Evolutionary conservation across 2,113 vertebrate genomes (phyloP), one percentile per base, ranked within the genome.

Genomic region (Peromyscus leucopus): DNA sequence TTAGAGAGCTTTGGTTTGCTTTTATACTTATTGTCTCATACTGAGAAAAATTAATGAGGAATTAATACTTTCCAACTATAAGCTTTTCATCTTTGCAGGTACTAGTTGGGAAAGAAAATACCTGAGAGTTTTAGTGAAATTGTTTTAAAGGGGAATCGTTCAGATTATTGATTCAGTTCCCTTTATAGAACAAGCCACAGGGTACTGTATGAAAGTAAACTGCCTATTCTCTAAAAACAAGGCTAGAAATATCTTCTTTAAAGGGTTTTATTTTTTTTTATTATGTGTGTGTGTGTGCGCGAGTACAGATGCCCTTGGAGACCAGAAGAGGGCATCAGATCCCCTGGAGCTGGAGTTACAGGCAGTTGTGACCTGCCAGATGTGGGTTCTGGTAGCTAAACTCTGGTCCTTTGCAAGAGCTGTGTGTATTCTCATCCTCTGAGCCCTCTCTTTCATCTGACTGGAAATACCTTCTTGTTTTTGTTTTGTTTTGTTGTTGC

Each of bases 1-100:
- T 97, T 92, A 95, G 92, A 84, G 51, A 96, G 17, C 84, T 48
- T 94, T 79, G n/a, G 1, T 15, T 98, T 94, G 65, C 19, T 97
- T 87, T 55, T 97, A 87, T 57, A 86, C 22, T 94, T 96, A 96
- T 7, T 55, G 83, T 67, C 33, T 95, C 13, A 1, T 96, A 65
- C 74, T 85, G 55, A 36, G 39, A 72, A 92, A 80, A 61, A 78
- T 82, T 31, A 48, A n/a, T 79, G 28, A 69, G 82, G 76, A 72
- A 96, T 97, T 89, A 86, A 95, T 39, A 74, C 61, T 36, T 78
- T 95, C 46, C 55, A 42, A 96, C 90, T 28, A 75, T 90, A 90
- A 93, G 33, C 2, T 95, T 94, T 94, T 79, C 74, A 51, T 97
- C 92, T 84, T 95, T 93, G 36, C 42, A 92, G 59, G 36, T 36